Evolutionary conservation across 2,797 vertebrate genomes (phyloP), one percentile per base, ranked within the genome.

Genomic region (Tauraco hartlaubi): DNA sequence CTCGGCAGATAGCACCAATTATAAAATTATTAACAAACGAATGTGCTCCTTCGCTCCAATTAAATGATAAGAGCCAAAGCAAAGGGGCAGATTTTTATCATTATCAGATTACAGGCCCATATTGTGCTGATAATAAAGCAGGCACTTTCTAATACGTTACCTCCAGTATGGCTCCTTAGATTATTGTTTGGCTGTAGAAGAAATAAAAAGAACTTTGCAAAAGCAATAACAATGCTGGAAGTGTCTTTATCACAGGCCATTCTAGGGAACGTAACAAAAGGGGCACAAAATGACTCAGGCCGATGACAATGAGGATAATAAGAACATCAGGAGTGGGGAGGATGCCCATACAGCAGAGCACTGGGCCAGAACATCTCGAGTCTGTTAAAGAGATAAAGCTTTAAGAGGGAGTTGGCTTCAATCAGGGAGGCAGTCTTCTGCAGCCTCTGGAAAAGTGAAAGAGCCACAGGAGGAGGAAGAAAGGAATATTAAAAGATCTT

Each of bases 51-150:
- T 73, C 11, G 2, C 73, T 90, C 94, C 97, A 96, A 97, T 96
- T 95, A 96, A 97, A 92, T 93, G 94, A 97, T 96, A 97, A 97
- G 93, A 96, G 72, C 52, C 72, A 54, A 86, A 93, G 94, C 75
- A 81, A 81, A 95, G 92, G 95, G 95, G 88, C 90, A 92, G 95
- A 97, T 96, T 64, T 89, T 78, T 93, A 96, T 96, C 94, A 23
- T 68, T 31, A 92, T 86, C 91, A 81, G 96, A 95, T 97, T 95
- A 90, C 52, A 49, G 81, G 48, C 73, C 88, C 76, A 55, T 67
- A 91, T 95, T 88, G 90, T 48, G 90, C 88, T 48, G 91, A 85
- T 95, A 87, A 96, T 85, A 87, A 93, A 91, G 80, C 39, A 4
- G 59, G 69, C 79, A 13, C 85, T 95, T 87, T 15, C 91, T 66